These are phyloP conservation scores for Aplysia californica DNA, from an alignment of 1,140 invertebrate species.

Conservation along the genomic window DNA sequence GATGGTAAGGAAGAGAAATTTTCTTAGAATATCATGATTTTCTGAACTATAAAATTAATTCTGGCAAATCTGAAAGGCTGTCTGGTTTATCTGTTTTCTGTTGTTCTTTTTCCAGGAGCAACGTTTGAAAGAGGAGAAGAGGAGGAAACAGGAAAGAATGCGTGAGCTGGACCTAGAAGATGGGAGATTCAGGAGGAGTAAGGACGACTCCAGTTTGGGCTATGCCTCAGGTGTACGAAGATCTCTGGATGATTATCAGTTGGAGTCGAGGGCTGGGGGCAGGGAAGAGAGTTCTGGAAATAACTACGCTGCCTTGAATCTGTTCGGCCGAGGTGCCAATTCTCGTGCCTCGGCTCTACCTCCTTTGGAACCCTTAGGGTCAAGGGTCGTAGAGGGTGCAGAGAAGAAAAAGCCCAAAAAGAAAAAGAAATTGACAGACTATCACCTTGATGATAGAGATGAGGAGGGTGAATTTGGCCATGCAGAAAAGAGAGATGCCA, in stretches of 20 bases:
- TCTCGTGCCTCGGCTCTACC: not conserved
- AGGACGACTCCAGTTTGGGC: not conserved
- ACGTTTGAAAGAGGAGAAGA: constrained; percentile 10
- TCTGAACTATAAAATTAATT: too few species aligned
- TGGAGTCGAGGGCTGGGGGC: not conserved
- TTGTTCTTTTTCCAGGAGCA: constrained; percentile 6
- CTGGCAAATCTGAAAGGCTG: not conserved
- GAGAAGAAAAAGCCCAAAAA: constrained; percentile 1
- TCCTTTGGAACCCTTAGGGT: constrained; percentile 2
- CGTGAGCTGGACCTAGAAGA: not conserved
- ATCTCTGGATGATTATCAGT: too few species aligned
- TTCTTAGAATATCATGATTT: too few species aligned
- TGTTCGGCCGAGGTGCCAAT: constrained; percentile 10
- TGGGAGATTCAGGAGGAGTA: not conserved
- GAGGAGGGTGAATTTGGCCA: not conserved
- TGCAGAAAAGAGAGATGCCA: not conserved
- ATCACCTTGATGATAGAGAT: not conserved
- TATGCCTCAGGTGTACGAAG: too few species aligned
- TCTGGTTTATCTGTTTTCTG: not conserved
- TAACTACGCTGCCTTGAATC: not conserved
- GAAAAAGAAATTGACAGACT: constrained; percentile 9
- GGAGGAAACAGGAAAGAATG: constrained; percentile 1
- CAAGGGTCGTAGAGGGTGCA: not conserved
- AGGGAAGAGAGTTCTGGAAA: not conserved
- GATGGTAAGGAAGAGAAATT: too few species aligned